Evolutionary conservation across 2,888 invertebrate genomes (phyloP).

Genomic region (Laspeyria flexula): DNA sequence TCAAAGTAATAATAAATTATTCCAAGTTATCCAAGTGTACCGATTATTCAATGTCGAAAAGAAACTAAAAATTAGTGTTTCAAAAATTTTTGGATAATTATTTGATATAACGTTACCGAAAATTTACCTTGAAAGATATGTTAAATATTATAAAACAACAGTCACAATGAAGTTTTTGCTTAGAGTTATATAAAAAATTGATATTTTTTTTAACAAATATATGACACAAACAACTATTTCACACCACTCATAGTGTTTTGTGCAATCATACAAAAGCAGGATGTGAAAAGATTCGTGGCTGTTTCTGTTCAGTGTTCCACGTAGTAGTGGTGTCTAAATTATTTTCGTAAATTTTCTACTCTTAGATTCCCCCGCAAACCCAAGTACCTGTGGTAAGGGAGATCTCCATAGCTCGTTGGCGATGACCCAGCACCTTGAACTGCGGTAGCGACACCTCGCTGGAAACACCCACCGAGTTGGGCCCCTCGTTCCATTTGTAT

Average conservation of each 20-base stretch:
- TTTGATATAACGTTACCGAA: slow-evolving; percentile 7
- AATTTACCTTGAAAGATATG: neutral
- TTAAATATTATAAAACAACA: slow-evolving; percentile 6
- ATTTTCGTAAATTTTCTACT: slow-evolving; percentile 42
- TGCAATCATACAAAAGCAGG: slow-evolving; percentile 85
- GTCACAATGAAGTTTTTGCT: slow-evolving; percentile 10
- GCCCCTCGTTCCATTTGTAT: slow-evolving; percentile 98
- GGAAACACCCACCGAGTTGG: slow-evolving; percentile 96
- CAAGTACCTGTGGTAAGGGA: slow-evolving; percentile 96
- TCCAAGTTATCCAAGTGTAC: neutral
- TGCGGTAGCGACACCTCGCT: slow-evolving; percentile 97
- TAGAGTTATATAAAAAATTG: slow-evolving; percentile 1
- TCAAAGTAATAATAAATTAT: neutral
- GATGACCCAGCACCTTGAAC: slow-evolving; percentile 98
- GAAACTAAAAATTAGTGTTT: too few species aligned
- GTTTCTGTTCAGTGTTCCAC: slow-evolving; percentile 81
- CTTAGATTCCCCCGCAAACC: slow-evolving; percentile 64
- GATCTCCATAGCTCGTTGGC: slow-evolving; percentile 97
- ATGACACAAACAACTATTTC: slow-evolving; percentile 52
- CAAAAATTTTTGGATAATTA: slow-evolving; percentile 1
- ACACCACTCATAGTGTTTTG: slow-evolving; percentile 80
- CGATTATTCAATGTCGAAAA: neutral
- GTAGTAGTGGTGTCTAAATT: slow-evolving; percentile 64
- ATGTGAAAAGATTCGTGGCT: slow-evolving; percentile 82
- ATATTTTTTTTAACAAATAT: slow-evolving; percentile 30